Evolutionary conservation across 2,888 invertebrate species (phyloP), one percentile per base, ranked within the genome.

Genomic region (Luperina testacea): DNA sequence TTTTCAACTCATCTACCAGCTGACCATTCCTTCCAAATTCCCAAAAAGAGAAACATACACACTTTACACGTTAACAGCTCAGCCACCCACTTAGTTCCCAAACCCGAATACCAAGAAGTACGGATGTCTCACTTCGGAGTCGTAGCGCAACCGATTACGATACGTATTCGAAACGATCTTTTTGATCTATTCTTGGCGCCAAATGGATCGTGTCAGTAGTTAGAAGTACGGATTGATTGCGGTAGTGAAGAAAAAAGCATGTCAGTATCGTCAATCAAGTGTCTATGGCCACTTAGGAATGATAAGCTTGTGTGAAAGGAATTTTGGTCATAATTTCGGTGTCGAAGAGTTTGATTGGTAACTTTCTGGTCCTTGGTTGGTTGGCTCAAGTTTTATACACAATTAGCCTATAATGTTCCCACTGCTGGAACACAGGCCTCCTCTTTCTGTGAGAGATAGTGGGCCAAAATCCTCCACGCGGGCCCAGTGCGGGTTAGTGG

Each of bases 131-230:
- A 85, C 91, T 87, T 93, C 92, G 91, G 90, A 92, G 90, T 90
- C 91, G 90, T 90, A 91, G 77, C 89, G 91, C 90, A 92, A 89
- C 77, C 90, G 91, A 92, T 94, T 89, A 90, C 90, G 90, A 93
- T 93, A 93, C 90, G 90, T 90, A 90, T 87, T 76, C 75, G 89
- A 87, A 90, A 90, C 87, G 88, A 92, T 81, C 95, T 95, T 89
- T 76, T 96, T 96, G 96, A 96, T 96, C 96, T 96, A 96, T 96
- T 96, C 92, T 89, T 85, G 90, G 92, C 91, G 87, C 90, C 93
- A 94, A 95, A 94, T 92, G 94, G 93, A 91, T 90, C 91, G 88
- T 90, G 92, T 93, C 93, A 91, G 69, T 45, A 72, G 90, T 53
- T 6, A 27, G 68, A 81, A 63, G 48, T 68, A 90, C 83, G 82